Conservation (phyloP, 2,113 vertebrate genomes). For the Copsychus sechellarum region DNA sequence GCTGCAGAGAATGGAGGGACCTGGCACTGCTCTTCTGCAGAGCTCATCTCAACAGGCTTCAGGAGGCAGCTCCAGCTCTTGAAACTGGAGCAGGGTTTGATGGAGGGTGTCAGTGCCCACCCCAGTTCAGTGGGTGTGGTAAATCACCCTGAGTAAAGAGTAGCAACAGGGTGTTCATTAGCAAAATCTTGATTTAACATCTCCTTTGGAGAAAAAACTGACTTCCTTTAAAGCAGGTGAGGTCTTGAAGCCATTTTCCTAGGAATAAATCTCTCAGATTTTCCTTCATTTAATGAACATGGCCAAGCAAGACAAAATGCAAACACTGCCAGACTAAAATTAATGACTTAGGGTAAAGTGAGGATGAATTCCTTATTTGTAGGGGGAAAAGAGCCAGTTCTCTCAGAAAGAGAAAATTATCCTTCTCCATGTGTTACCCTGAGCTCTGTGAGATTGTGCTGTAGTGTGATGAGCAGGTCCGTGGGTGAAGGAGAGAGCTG, state of each 20-base stretch:
- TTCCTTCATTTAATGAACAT: neutral
- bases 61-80: neutral
- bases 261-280: neutral
- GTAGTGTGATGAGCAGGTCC: neutral
- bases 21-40: slow-evolving; percentile 39
- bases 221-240: neutral
- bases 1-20: slow-evolving; percentile 43
- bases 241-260: neutral
- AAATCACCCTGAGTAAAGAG: neutral
- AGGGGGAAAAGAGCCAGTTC: neutral
- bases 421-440: neutral
- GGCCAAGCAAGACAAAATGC: neutral
- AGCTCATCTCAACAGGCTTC: slow-evolving; percentile 11
- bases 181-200: neutral
- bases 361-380: neutral
- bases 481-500: neutral
- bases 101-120: neutral
- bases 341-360: neutral
- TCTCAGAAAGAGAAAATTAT: neutral
- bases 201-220: neutral
- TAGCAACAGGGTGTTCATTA: neutral
- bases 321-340: neutral
- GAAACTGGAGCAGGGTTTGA: neutral
- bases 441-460: neutral
- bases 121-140: neutral